phyloP scores from a whole-genome alignment of 2,113 vertebrate genomes.

The Raja brachyura region DNA sequence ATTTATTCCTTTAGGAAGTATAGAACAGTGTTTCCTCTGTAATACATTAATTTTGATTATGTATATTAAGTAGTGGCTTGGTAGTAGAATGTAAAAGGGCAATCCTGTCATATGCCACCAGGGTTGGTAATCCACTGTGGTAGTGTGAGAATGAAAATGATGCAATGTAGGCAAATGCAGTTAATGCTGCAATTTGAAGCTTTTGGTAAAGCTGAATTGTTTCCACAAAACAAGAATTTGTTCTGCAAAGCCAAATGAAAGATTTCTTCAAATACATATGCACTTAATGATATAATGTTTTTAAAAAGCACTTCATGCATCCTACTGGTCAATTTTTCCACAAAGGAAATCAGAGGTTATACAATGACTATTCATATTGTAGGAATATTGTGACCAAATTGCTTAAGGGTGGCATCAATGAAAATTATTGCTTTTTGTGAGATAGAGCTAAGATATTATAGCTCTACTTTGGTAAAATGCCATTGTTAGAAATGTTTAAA shows the following conservation, averaged over 20 bases:
- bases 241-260: background rate
- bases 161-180: constrained; percentile 8
- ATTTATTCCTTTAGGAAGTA: background rate
- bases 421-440: background rate
- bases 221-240: background rate
- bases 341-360: constrained; percentile 13
- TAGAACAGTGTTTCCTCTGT: background rate
- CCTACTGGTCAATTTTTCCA: background rate
- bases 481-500: background rate
- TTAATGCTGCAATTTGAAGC: background rate
- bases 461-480: background rate
- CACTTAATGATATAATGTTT: background rate
- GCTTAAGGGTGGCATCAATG: background rate
- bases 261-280: background rate
- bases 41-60: constrained; percentile 6
- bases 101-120: background rate
- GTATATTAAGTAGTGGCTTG: background rate
- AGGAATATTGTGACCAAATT: background rate
- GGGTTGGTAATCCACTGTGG: too few species aligned
- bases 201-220: constrained; percentile 29
- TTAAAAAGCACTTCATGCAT: background rate
- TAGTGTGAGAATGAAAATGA: background rate
- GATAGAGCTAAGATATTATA: background rate
- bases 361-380: background rate
- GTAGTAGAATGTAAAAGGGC: background rate